A percentile compares a stretch with the other conserved stretches of the same genome.
Conservation (phyloP, 2,888 invertebrate genomes). For the Prosapia bicincta region DNA sequence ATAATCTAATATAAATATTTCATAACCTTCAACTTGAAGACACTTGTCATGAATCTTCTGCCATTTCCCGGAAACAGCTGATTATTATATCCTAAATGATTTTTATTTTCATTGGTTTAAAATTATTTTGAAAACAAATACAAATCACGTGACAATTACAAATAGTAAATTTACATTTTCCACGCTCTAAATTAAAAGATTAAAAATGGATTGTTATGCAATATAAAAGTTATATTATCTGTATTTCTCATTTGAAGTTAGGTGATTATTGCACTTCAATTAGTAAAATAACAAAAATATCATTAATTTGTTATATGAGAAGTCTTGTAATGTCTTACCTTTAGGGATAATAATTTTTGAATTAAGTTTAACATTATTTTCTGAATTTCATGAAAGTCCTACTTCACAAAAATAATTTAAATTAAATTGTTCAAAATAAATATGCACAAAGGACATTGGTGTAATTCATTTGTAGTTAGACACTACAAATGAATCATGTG, state of each 20-base stretch:
- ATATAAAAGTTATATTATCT: no score
- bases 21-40: neutral
- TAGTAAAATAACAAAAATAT: no score
- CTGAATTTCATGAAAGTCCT: neutral
- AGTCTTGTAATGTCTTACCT: neutral
- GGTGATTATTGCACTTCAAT: no score
- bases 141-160: neutral
- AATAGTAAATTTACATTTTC: no score
- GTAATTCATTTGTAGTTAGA: no score
- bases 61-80: slow-evolving; percentile 2
- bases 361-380: neutral
- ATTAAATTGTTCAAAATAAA: no score
- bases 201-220: no score
- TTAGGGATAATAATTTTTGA: neutral
- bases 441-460: no score
- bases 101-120: neutral
- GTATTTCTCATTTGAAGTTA: no score
- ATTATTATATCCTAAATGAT: neutral
- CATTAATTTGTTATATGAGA: neutral
- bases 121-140: neutral
- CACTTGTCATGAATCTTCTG: neutral
- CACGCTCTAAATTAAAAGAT: no score
- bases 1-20: neutral
- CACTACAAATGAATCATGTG: no score
- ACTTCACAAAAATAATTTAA: neutral